Conservation (phyloP, 2,888 invertebrate species). For the Dynastes maya region DNA sequence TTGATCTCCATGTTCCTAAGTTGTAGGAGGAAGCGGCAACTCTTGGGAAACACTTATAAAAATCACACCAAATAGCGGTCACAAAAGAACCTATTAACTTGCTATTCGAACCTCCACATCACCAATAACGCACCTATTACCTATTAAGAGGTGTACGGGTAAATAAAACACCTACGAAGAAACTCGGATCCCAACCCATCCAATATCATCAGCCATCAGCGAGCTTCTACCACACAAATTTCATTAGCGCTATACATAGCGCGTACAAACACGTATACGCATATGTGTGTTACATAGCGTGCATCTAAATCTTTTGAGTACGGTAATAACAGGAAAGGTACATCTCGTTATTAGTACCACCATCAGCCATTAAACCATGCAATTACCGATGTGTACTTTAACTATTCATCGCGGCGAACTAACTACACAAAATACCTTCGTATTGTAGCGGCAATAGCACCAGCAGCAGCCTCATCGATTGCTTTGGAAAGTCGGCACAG, state of each 20-base stretch:
- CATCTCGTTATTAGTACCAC: conserved; percentile 28
- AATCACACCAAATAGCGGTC: too few species aligned
- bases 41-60: too few species aligned
- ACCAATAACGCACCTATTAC: too few species aligned
- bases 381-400: conserved; percentile 64
- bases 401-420: conserved; percentile 66
- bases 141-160: background rate
- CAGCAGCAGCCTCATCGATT: conserved; percentile 2
- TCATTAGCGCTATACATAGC: background rate
- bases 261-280: too few species aligned
- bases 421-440: conserved; percentile 65
- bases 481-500: background rate
- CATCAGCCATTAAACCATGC: conserved; percentile 58
- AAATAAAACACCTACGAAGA: background rate
- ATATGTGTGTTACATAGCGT: background rate
- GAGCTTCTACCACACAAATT: background rate
- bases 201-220: background rate
- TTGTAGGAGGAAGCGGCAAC: too few species aligned
- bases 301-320: background rate
- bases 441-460: background rate
- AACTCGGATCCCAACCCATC: background rate
- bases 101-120: too few species aligned
- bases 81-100: too few species aligned
- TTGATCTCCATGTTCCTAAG: too few species aligned
- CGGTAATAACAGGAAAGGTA: conserved; percentile 28